Evolutionary conservation across 2,797 vertebrate species (phyloP).

Genomic region (Macropodus opercularis): DNA sequence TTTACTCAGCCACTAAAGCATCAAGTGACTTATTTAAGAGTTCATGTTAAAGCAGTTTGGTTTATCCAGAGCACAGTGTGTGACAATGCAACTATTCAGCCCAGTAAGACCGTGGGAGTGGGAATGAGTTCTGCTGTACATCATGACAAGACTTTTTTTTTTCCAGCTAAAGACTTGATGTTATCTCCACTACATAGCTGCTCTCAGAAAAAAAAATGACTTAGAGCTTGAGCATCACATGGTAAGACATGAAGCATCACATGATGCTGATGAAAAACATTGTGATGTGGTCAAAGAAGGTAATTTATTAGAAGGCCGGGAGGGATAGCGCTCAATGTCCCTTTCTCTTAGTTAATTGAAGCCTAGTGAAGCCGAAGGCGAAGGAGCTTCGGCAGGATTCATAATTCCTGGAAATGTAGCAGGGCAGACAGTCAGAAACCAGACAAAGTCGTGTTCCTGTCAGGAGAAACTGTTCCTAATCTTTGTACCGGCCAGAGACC

Average conservation of each 20-base stretch:
- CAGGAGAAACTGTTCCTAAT: constrained; percentile 3
- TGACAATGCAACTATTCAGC: constrained; percentile 53
- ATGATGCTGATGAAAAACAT: constrained; percentile 49
- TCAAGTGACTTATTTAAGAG: neutral
- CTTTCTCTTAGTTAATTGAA: constrained; percentile 16
- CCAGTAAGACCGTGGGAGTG: constrained; percentile 15
- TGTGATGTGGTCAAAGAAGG: constrained; percentile 37
- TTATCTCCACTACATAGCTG: constrained; percentile 39
- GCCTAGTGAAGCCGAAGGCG: neutral
- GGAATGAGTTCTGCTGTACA: constrained; percentile 38
- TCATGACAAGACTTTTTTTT: constrained; percentile 27
- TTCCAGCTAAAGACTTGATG: constrained; percentile 32
- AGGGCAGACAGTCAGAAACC: neutral
- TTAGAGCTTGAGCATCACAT: constrained; percentile 53
- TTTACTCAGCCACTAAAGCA: neutral
- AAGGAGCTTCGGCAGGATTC: neutral
- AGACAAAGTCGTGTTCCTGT: neutral
- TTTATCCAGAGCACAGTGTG: neutral
- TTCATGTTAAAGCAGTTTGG: neutral
- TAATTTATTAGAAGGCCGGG: constrained; percentile 32
- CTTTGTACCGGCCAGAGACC: constrained; percentile 4
- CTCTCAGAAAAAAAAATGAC: constrained; percentile 26
- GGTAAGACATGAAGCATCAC: constrained; percentile 56
- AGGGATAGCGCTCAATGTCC: constrained; percentile 20
- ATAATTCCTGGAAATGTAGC: constrained; percentile 5